Evolutionary conservation across 2,113 vertebrate species (phyloP), one percentile per base, ranked within the genome.

Genomic region (Numida meleagris): DNA sequence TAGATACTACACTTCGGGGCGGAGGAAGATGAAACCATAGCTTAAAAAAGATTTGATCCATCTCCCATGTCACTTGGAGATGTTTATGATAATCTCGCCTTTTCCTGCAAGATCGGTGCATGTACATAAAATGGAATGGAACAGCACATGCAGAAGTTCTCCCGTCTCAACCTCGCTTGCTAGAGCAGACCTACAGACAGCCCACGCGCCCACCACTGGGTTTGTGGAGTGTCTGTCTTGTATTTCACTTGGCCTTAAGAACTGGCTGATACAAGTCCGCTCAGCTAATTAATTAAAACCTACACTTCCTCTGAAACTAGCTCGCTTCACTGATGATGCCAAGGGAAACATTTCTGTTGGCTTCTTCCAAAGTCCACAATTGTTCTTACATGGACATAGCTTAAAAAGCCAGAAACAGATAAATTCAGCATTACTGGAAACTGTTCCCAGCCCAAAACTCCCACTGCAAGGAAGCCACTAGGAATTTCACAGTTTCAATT

Each of bases 341-440:
- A 97, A 97, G 93, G 90, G 80, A 97, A 97, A 96, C 91, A 96
- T 97, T 97, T 96, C 91, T 97, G 91, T 89, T 96, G 96, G 97
- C 95, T 91, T 91, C 59, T 66, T 92, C 86, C 89, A 84, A 95
- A 88, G 40, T 82, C 82, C 48, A 18, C 82, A 81, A 96, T 94
- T 96, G 73, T 94, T 95, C 87, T 82, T 93, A 94, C 51, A 82
- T 45, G 93, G 96, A 78, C 79, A 93, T 73, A 95, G 90, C 72
- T 92, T 88, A 59, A 93, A 86, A 94, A 78, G 33, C 19, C 80
- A 91, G 79, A 77, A 95, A 94, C 42, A 96, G 94, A 95, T 72
- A 96, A 92, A 96, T 93, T 81, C 73, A 95, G 71, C 18, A 59
- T 96, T 97, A 97, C 92, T 97, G 97, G 96, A 98, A 98, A 96